These are phyloP conservation scores for Neogobius melanostomus DNA, from an alignment of 2,113 vertebrate species.

Conservation along the genomic window DNA sequence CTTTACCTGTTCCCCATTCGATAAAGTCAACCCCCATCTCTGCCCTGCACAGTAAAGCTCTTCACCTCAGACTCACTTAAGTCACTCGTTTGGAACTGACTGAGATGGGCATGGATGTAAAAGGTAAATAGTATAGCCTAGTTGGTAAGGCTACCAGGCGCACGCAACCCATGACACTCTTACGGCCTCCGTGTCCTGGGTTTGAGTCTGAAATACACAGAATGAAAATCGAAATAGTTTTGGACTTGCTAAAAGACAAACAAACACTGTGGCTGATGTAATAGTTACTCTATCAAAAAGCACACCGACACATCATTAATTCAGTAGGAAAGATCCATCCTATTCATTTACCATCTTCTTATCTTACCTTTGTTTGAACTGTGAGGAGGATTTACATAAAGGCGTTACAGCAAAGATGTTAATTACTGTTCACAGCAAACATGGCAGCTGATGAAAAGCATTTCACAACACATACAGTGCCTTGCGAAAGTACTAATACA, in stretches of 20 bases:
- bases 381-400: constrained; percentile 10
- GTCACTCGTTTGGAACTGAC: neutral
- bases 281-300: neutral
- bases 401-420: constrained; percentile 9
- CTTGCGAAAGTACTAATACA: too few species aligned
- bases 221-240: neutral
- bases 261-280: neutral
- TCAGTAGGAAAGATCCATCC: constrained; percentile 24
- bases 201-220: too few species aligned
- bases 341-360: constrained; percentile 9
- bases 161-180: too few species aligned
- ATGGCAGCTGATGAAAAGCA: constrained; percentile 23
- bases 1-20: constrained; percentile 29
- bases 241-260: neutral
- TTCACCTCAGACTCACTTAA: constrained; percentile 13
- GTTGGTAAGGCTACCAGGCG: too few species aligned
- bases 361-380: constrained; percentile 43
- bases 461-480: too few species aligned
- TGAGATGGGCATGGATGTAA: too few species aligned
- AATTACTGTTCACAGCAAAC: constrained; percentile 24
- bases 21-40: constrained; percentile 33
- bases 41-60: constrained; percentile 19
- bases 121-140: too few species aligned
- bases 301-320: constrained; percentile 22
- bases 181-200: too few species aligned